A percentile compares a stretch with the other conserved stretches of the same genome.
phyloP scores from a whole-genome alignment of 2,797 vertebrate genomes.

The Urosaurus nigricauda region DNA sequence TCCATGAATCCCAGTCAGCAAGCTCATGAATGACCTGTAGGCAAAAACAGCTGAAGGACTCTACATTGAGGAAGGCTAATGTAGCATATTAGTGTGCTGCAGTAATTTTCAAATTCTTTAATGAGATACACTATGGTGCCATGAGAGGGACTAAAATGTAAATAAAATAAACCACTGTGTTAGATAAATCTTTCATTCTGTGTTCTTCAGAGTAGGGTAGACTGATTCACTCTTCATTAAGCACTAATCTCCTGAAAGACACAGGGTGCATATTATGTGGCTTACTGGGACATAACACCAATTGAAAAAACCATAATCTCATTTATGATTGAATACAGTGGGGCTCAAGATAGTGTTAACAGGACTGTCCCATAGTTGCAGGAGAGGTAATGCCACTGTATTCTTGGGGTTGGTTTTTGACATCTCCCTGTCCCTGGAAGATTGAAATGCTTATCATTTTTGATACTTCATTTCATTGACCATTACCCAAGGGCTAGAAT shows the following conservation, averaged over 20 bases:
- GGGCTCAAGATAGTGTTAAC: not conserved
- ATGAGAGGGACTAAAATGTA: not conserved
- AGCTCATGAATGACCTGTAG: not conserved
- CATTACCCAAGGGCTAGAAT: slow-evolving; percentile 66
- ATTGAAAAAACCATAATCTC: not conserved
- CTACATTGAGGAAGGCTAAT: not conserved
- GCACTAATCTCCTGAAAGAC: not conserved
- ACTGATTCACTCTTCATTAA: too few relatives aligned
- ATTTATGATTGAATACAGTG: not conserved
- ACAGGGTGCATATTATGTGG: not conserved
- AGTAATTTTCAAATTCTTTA: not conserved
- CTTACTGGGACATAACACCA: not conserved
- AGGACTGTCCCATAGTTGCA: not conserved
- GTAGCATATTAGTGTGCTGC: not conserved
- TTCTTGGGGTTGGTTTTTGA: slow-evolving; percentile 17
- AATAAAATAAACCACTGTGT: not conserved
- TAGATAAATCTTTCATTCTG: not conserved
- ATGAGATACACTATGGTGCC: not conserved
- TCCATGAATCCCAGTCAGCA: not conserved
- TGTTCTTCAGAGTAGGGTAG: not conserved
- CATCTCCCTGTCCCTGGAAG: slow-evolving; percentile 63
- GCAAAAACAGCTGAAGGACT: not conserved
- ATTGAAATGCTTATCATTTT: slow-evolving; percentile 74
- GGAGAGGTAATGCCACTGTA: not conserved
- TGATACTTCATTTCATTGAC: slow-evolving; percentile 73